Conservation (phyloP, 2,888 invertebrate species). For the Tetragonula carbonaria region DNA sequence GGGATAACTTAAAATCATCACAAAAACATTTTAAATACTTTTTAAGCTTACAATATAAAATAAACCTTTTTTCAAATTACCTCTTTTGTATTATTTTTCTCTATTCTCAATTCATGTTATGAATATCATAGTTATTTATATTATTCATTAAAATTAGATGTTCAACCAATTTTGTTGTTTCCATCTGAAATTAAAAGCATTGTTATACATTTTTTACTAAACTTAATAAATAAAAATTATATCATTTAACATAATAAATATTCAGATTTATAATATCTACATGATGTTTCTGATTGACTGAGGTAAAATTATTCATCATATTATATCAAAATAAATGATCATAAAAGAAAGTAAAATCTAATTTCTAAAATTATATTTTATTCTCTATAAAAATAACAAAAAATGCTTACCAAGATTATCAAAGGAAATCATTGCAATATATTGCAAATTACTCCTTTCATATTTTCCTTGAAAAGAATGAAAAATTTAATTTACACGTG, state of each 20-base stretch:
- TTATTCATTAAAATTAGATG: background rate
- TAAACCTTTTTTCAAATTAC: conserved; percentile 12
- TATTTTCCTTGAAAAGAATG: background rate
- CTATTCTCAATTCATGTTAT: background rate
- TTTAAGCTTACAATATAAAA: background rate
- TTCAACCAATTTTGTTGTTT: conserved; percentile 21
- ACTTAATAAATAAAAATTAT: background rate
- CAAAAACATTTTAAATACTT: background rate
- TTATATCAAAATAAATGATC: background rate
- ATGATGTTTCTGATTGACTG: conserved; percentile 78
- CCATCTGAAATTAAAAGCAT: background rate
- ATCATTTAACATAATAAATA: background rate
- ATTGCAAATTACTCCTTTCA: background rate
- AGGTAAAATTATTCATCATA: conserved; percentile 73
- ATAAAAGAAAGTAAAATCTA: background rate
- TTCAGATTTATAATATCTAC: conserved; percentile 72
- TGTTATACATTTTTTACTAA: background rate
- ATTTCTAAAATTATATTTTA: background rate
- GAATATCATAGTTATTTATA: background rate
- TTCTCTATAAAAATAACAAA: background rate
- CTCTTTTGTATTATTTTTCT: background rate
- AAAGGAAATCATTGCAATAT: background rate
- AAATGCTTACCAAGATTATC: conserved; percentile 30
- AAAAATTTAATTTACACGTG: background rate
- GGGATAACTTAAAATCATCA: conserved; percentile 80